A percentile compares a stretch with the other conserved stretches of the same genome.
Conservation (phyloP, 2,113 vertebrate genomes). For the Periophthalmus modestus region DNA sequence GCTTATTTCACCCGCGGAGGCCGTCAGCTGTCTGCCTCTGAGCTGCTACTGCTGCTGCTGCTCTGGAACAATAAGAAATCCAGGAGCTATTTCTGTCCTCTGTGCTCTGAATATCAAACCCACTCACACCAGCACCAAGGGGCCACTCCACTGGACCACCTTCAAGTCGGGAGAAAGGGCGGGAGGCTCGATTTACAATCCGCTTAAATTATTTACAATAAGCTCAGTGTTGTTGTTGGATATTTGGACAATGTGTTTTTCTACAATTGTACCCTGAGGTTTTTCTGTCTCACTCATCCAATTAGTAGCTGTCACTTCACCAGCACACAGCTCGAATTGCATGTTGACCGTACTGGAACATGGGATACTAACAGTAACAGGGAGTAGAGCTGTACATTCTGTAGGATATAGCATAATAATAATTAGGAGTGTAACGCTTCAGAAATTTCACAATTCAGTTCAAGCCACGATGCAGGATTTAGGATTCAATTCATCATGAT, state of each 20-base stretch:
- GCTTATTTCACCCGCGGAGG: constrained; percentile 27
- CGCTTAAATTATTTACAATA: background rate
- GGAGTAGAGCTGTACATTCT: too few relatives aligned
- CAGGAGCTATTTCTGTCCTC: constrained; percentile 53
- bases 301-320: background rate
- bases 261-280: background rate
- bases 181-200: background rate
- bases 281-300: background rate
- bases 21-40: constrained; percentile 37
- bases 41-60: constrained; percentile 1
- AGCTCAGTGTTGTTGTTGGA: background rate
- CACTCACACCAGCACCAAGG: background rate
- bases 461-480: too few relatives aligned
- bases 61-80: constrained; percentile 36
- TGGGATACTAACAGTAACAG: too few relatives aligned
- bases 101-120: constrained; percentile 35
- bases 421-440: too few relatives aligned
- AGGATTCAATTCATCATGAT: too few relatives aligned
- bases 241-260: background rate
- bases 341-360: background rate
- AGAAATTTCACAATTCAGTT: too few relatives aligned
- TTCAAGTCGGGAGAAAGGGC: constrained; percentile 2
- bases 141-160: background rate
- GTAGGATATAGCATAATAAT: too few relatives aligned
- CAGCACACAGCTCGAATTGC: background rate